Percentiles rank a stretch among this genome's conserved stretches.
phyloP scores from a whole-genome alignment of 1,140 invertebrate species.

The Bombus superbus region DNA sequence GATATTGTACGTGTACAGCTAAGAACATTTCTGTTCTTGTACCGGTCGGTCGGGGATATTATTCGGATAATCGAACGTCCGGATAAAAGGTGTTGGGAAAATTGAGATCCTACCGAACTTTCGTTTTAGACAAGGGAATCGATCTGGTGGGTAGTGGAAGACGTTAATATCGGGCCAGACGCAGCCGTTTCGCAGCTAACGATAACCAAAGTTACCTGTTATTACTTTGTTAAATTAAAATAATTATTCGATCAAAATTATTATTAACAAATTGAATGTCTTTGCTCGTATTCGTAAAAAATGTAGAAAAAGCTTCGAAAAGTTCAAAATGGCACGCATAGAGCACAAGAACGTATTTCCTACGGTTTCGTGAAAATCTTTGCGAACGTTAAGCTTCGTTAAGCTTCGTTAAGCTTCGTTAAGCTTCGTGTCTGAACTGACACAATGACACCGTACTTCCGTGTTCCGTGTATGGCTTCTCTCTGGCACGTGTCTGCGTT shows the following conservation, averaged over 20 bases:
- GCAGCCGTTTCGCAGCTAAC: too few relatives aligned
- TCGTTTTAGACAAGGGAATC: too few relatives aligned
- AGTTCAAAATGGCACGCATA: too few relatives aligned
- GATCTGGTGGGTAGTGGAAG: background rate
- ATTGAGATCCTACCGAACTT: background rate
- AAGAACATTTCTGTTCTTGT: too few relatives aligned
- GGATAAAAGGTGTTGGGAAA: too few relatives aligned
- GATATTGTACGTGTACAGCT: accelerated
- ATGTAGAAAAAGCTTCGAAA: background rate
- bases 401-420: constrained; percentile 9
- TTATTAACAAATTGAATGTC: too few relatives aligned
- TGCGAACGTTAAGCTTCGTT: background rate
- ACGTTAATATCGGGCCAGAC: background rate
- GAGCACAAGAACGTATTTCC: background rate
- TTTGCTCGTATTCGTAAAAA: too few relatives aligned
- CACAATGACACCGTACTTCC: background rate
- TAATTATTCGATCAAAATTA: too few relatives aligned
- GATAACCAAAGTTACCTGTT: too few relatives aligned
- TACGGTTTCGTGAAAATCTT: constrained; percentile 19
- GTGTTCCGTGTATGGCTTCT: constrained; percentile 8
- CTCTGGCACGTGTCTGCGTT: background rate
- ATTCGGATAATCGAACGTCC: too few relatives aligned
- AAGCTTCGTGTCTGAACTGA: background rate
- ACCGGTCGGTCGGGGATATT: too few relatives aligned
- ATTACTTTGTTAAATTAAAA: too few relatives aligned